phyloP scores from a whole-genome alignment of 2,888 invertebrate species.

The Amblyjoppa fuscipennis region DNA sequence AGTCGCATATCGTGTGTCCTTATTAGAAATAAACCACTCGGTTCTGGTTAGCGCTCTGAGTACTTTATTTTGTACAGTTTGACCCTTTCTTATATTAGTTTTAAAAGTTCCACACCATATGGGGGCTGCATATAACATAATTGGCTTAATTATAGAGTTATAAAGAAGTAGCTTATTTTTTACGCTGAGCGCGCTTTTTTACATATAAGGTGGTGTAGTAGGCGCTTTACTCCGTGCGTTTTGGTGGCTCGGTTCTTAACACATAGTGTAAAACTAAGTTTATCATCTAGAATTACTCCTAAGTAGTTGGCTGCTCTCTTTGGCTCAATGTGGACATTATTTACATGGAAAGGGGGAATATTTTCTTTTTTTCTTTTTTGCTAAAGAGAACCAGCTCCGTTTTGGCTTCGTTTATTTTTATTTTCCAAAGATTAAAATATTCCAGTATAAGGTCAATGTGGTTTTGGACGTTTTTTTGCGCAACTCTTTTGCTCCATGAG shows the following conservation, averaged over 20 bases:
- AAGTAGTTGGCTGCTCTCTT: slow-evolving; percentile 67
- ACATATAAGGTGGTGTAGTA: slow-evolving; percentile 20
- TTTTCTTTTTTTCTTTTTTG: slow-evolving; percentile 34
- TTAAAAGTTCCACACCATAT: slow-evolving; percentile 26
- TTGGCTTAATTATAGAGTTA: slow-evolving; percentile 30
- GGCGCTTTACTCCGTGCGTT: background rate
- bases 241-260: slow-evolving; percentile 33
- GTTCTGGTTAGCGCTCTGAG: slow-evolving; percentile 9
- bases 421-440: slow-evolving; percentile 59
- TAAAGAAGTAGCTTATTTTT: slow-evolving; percentile 13
- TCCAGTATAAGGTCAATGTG: background rate
- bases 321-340: slow-evolving; percentile 26
- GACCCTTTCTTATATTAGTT: background rate
- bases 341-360: background rate
- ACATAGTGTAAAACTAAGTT: slow-evolving; percentile 67
- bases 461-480: background rate
- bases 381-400: slow-evolving; percentile 65
- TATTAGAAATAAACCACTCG: background rate
- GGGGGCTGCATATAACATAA: slow-evolving; percentile 23
- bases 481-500: slow-evolving; percentile 24
- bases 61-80: slow-evolving; percentile 14
- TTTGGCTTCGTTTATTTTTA: slow-evolving; percentile 64
- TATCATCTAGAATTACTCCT: slow-evolving; percentile 69
- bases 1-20: too few species aligned
- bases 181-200: slow-evolving; percentile 21